phyloP scores from a whole-genome alignment of 2,888 invertebrate species.

The Athalia circularis region DNA sequence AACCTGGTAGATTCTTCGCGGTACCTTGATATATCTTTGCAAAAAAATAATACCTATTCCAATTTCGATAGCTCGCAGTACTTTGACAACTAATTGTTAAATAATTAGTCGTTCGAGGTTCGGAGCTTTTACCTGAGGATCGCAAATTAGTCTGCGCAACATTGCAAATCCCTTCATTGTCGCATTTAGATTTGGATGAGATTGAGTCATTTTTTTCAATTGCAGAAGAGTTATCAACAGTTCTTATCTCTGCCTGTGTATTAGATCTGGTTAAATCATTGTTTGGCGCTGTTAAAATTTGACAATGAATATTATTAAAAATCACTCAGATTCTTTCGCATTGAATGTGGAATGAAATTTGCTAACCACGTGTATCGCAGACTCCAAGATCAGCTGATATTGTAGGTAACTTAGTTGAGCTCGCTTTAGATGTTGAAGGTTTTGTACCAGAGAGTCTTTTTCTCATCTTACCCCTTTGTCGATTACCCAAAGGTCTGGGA shows the following conservation, averaged over 20 bases:
- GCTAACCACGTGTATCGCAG: conserved; percentile 22
- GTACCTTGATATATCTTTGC: not conserved
- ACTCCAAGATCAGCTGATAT: conserved; percentile 19
- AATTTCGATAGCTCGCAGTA: not conserved
- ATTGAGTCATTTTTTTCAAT: not conserved
- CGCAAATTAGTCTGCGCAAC: not conserved
- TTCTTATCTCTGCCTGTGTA: not conserved
- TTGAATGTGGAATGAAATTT: not conserved
- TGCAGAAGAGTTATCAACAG: not conserved
- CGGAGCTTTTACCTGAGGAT: conserved; percentile 15
- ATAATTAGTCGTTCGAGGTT: too few species aligned
- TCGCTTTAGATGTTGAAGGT: not conserved
- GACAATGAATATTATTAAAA: not conserved
- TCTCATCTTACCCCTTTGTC: not conserved
- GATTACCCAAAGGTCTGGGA: not conserved
- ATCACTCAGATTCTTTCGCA: not conserved
- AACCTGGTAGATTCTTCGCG: not conserved
- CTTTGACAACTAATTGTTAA: not conserved
- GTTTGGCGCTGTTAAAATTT: conserved; percentile 28
- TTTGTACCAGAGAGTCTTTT: not conserved
- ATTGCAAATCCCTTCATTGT: not conserved
- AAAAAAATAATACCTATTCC: not conserved
- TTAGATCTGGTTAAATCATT: not conserved
- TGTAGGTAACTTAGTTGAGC: not conserved
- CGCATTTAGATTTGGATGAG: not conserved